These are phyloP conservation scores for Drosophila fulvimacula DNA, from an alignment of 2,888 invertebrate genomes.

Conservation along the genomic window DNA sequence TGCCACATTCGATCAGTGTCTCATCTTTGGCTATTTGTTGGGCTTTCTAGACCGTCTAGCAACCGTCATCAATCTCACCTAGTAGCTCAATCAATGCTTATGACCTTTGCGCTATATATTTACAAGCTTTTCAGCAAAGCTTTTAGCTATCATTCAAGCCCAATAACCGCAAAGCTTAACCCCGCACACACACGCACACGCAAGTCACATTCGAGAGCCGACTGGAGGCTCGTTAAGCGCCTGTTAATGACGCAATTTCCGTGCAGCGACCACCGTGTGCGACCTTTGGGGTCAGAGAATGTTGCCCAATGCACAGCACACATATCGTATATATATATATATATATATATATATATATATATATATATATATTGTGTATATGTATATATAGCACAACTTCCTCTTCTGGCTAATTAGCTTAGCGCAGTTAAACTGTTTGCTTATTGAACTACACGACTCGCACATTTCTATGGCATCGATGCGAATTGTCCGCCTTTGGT, in stretches of 20 bases:
- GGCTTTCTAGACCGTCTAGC: neutral
- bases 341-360: neutral
- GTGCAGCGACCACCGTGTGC: conserved; percentile 49
- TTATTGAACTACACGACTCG: conserved; percentile 51
- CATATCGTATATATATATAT: neutral
- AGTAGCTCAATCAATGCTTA: conserved; percentile 41
- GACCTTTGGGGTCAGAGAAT: conserved; percentile 66
- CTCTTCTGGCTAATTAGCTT: conserved; percentile 73
- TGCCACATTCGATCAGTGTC: neutral
- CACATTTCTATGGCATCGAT: conserved; percentile 72
- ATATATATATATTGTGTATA: neutral
- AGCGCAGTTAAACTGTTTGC: conserved; percentile 68
- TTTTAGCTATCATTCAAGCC: conserved; percentile 36
- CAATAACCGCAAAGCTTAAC: conserved; percentile 55
- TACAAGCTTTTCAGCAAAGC: conserved; percentile 48
- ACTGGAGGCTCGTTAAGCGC: conserved; percentile 54
- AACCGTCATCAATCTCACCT: conserved; percentile 40
- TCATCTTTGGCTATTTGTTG: neutral
- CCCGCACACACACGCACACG: conserved; percentile 23
- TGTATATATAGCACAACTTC: conserved; percentile 29
- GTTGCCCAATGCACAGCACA: conserved; percentile 11
- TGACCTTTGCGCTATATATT: conserved; percentile 44
- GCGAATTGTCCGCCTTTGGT: conserved; percentile 23
- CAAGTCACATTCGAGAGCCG: conserved; percentile 3
- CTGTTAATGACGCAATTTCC: conserved; percentile 79